These are phyloP conservation scores for Dreissena polymorpha DNA, from an alignment of 1,140 invertebrate genomes.

Conservation along the genomic window DNA sequence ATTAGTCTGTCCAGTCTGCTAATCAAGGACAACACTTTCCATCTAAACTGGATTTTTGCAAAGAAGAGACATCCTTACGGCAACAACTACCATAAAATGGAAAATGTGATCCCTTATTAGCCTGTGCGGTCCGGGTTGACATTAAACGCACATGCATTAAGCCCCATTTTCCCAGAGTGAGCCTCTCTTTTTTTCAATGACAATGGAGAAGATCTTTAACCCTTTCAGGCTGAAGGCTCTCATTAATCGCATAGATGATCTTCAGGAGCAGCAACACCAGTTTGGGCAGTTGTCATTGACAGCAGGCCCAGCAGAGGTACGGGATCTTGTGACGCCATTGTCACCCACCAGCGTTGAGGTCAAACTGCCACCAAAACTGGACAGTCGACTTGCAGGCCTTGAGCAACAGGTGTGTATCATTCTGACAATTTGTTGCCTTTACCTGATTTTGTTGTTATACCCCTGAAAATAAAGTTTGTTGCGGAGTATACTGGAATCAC, in stretches of 20 bases:
- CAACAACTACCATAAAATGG: too few relatives aligned
- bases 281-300: background rate
- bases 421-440: background rate
- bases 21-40: too few relatives aligned
- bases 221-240: constrained; percentile 62
- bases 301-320: background rate
- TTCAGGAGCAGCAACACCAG: constrained; percentile 60
- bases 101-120: too few relatives aligned
- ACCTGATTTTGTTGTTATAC: background rate
- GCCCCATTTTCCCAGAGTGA: too few relatives aligned
- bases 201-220: too few relatives aligned
- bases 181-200: too few relatives aligned
- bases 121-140: too few relatives aligned
- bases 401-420: constrained; percentile 68
- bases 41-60: too few relatives aligned
- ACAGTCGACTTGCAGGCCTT: constrained; percentile 62
- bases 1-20: too few relatives aligned
- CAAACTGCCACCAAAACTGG: constrained; percentile 66
- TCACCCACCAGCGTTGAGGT: constrained; percentile 33
- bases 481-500: too few relatives aligned
- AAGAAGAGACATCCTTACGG: too few relatives aligned
- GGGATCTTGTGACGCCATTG: background rate
- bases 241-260: constrained; percentile 63
- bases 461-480: background rate
- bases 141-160: too few relatives aligned